Evolutionary conservation across 2,888 invertebrate genomes (phyloP).

Genomic region (Ormyrus labotus): DNA sequence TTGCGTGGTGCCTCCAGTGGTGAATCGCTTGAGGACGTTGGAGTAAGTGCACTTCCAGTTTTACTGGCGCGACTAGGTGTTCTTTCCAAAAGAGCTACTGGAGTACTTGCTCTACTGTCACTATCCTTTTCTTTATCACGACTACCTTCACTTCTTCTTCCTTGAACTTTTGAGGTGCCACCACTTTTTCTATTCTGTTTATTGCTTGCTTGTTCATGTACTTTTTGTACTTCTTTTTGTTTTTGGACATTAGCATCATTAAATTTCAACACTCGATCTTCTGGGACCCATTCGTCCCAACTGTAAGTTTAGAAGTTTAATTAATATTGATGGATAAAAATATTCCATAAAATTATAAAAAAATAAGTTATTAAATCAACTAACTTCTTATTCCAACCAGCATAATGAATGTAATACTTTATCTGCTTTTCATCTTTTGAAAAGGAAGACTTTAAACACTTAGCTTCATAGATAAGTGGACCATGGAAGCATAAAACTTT

Average conservation of each 20-base stretch:
- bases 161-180: conserved; percentile 66
- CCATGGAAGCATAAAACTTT: conserved; percentile 97
- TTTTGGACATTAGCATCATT: conserved; percentile 81
- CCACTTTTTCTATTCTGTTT: conserved; percentile 69
- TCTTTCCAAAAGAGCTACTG: conserved; percentile 73
- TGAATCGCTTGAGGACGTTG: conserved; percentile 67
- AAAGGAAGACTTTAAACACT: conserved; percentile 90
- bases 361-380: conserved; percentile 62
- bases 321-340: background rate
- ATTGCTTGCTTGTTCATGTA: conserved; percentile 80
- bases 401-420: conserved; percentile 96
- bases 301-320: conserved; percentile 63
- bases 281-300: conserved; percentile 81
- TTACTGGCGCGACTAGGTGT: conserved; percentile 65
- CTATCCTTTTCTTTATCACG: conserved; percentile 74
- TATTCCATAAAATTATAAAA: background rate
- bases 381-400: conserved; percentile 99
- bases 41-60: conserved; percentile 60
- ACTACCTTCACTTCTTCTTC: conserved; percentile 66
- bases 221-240: conserved; percentile 80
- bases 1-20: conserved; percentile 68
- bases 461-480: conserved; percentile 96
- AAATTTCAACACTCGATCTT: conserved; percentile 80
- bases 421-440: conserved; percentile 89
- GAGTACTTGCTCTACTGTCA: conserved; percentile 82